Conservation (phyloP, 2,888 invertebrate genomes). For the Protodeltote pygarga region DNA sequence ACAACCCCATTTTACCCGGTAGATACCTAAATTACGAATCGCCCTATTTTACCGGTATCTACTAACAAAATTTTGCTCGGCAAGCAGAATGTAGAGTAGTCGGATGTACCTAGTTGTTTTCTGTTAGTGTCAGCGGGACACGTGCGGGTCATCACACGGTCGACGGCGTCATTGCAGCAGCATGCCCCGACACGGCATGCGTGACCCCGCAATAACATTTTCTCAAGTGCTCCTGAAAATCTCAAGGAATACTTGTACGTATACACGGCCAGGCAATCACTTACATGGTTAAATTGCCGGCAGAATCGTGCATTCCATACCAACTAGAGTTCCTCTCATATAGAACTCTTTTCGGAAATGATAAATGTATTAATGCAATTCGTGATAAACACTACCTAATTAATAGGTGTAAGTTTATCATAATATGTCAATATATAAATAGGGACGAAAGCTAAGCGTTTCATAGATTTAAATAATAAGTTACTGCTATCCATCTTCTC, state of each 20-base stretch:
- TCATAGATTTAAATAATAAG: too few species aligned
- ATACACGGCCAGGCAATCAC: conserved; percentile 44
- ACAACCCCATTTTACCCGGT: too few species aligned
- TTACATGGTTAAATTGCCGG: conserved; percentile 45
- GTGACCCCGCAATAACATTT: conserved; percentile 71
- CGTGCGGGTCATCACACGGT: conserved; percentile 62
- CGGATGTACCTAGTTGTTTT: not conserved
- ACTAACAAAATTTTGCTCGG: too few species aligned
- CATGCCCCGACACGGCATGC: conserved; percentile 62
- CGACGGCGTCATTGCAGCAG: conserved; percentile 50
- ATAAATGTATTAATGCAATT: too few species aligned
- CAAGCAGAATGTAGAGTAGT: not conserved
- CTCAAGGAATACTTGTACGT: conserved; percentile 36
- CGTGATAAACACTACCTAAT: conserved; percentile 14
- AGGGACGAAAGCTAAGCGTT: too few species aligned
- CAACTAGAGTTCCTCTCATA: conserved; percentile 21
- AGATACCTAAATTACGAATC: too few species aligned
- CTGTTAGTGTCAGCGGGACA: conserved; percentile 38
- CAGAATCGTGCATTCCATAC: conserved; percentile 42
- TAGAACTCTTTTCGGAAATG: conserved; percentile 30
- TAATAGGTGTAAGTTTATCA: not conserved
- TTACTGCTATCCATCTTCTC: too few species aligned
- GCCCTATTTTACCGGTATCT: too few species aligned
- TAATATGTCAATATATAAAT: not conserved
- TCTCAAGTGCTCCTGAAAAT: conserved; percentile 57